phyloP scores from a whole-genome alignment of 2,888 invertebrate genomes.

The Uloborus plumipes region DNA sequence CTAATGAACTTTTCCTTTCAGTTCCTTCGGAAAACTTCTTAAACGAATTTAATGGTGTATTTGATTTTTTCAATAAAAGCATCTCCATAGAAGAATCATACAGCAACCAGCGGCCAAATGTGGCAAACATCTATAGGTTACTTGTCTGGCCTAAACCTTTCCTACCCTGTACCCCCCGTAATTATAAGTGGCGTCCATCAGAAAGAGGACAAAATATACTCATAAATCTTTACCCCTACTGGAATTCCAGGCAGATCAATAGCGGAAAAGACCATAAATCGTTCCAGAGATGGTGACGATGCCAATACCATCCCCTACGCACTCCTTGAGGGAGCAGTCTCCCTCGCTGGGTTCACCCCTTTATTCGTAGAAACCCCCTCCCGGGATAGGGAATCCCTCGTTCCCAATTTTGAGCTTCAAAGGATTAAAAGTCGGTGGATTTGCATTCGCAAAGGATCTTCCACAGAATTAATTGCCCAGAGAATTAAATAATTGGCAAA shows the following conservation, averaged over 20 bases:
- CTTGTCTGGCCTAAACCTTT: constrained; percentile 1
- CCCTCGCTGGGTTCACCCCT: constrained; percentile 38
- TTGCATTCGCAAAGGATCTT: no score
- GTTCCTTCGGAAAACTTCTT: no score
- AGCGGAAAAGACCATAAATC: constrained; percentile 59
- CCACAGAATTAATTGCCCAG: no score
- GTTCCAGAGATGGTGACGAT: constrained; percentile 49
- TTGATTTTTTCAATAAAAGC: no score
- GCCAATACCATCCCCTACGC: constrained; percentile 53
- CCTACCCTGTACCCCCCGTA: constrained; percentile 31
- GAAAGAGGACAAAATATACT: constrained; percentile 57
- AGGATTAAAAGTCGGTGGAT: no score
- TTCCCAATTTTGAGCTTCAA: no score
- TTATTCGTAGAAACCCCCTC: constrained; percentile 18
- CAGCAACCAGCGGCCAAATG: constrained; percentile 31
- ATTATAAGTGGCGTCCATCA: constrained; percentile 63
- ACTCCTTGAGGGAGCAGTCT: constrained; percentile 16
- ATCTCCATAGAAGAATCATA: no score
- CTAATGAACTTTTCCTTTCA: no score
- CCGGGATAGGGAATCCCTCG: neutral
- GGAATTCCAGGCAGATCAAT: constrained; percentile 62
- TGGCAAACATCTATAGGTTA: constrained; percentile 42
- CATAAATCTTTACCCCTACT: constrained; percentile 63
- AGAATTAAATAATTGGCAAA: neutral
- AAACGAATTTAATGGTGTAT: no score